Evolutionary conservation across 1,140 invertebrate genomes (phyloP), one percentile per base, ranked within the genome.

Genomic region (Batillaria attramentaria): DNA sequence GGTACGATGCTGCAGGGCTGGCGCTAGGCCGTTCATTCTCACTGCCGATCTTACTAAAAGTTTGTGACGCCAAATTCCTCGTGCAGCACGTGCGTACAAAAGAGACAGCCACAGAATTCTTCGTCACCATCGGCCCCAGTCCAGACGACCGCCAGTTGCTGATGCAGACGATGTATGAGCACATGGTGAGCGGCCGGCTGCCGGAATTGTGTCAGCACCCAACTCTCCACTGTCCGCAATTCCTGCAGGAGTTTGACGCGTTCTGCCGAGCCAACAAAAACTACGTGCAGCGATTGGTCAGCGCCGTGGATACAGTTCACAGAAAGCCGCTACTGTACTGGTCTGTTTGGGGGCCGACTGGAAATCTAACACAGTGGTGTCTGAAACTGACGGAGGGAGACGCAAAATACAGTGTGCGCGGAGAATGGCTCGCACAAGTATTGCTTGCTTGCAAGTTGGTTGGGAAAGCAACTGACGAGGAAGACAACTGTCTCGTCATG

Each of bases 1-100:
- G 60, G 0, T 75, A 75, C 37, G 72, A 75, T 13, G 72, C 72
- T 75, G 72, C 35, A 33, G 72, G 72, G 50, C 37, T 75, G 72
- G 54, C 39, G 37, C 33, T 75, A 39, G 72, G 72, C 1, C 31
- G 72, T 10, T 62, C n/a, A 2, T 8, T 41, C 28, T 24, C 18
- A 6, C 35, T 60, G 50, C 57, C 54, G 13, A 24, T 57, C 4
- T 39, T 75, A 39, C 72, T 75, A 16, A 46, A 42, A n/a, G 57
- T 75, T 1, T 75, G 72, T 75, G 72, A 75, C 72, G 18, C 41
- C 50, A 37, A 18, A 0, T 75, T 75, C 57, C 72, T 75, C 1
- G 37, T 60, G 18, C 13, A 41, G 24, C 31, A 75, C 31, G 72
- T 75, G 3, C 33, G 54, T 35, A 41, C 39, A 35, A 28, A 16